Evolutionary conservation across 1,140 invertebrate species (phyloP).

Genomic region (Pentalonia nigronervosa): DNA sequence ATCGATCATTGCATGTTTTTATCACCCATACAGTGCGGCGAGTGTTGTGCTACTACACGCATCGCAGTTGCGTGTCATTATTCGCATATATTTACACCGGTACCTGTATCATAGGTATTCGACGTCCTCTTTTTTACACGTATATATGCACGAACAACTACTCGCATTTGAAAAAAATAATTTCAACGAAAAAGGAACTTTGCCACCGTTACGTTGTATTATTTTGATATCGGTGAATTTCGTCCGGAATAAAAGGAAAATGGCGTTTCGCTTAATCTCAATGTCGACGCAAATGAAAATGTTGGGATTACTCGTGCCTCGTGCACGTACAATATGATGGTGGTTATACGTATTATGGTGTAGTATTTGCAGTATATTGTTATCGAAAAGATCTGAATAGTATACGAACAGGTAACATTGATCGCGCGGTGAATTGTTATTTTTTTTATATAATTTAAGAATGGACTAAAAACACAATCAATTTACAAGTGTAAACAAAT

Average conservation of each 20-base stretch:
- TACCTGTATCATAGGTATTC: background rate
- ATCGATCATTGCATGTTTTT: background rate
- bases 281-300: background rate
- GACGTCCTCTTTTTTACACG: background rate
- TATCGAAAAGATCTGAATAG: background rate
- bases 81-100: background rate
- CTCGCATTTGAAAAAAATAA: background rate
- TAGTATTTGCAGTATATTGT: too few species aligned
- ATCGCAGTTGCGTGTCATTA: background rate
- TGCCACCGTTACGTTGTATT: background rate
- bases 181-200: background rate
- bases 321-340: background rate
- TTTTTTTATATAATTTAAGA: background rate
- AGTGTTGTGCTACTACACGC: background rate
- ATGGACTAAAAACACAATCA: background rate
- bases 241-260: background rate
- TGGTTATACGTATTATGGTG: background rate
- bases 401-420: background rate
- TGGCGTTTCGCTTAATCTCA: background rate
- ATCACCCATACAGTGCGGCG: background rate
- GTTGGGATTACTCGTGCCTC: background rate
- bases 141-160: background rate
- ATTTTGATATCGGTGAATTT: background rate
- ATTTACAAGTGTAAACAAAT: background rate
- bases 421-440: background rate